Evolutionary conservation across 1,140 invertebrate species (phyloP).

Genomic region (Archivesica marissinica): DNA sequence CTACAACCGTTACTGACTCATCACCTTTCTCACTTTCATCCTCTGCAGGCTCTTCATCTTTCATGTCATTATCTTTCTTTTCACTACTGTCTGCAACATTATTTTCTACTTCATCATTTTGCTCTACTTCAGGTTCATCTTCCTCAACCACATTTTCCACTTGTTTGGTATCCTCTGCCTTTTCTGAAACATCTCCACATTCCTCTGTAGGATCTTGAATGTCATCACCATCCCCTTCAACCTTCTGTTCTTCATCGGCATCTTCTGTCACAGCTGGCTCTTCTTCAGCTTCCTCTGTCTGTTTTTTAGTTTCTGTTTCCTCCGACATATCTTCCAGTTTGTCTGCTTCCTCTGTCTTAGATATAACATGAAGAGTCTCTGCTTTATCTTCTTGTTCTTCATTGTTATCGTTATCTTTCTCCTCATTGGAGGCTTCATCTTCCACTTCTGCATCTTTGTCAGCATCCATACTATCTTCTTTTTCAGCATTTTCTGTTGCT

Average conservation of each 20-base stretch:
- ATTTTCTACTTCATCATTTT: constrained; percentile 40
- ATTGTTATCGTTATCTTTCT: neutral
- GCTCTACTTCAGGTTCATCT: constrained; percentile 25
- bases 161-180: constrained; percentile 17
- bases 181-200: neutral
- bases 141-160: no score
- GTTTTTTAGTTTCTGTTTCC: neutral
- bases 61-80: constrained; percentile 26
- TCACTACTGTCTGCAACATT: constrained; percentile 53
- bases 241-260: neutral
- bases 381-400: neutral
- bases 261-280: constrained; percentile 25
- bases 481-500: neutral
- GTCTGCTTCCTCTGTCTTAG: neutral
- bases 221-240: constrained; percentile 38
- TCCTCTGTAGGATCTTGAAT: constrained; percentile 10
- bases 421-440: neutral
- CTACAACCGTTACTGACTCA: constrained; percentile 5
- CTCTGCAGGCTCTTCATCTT: neutral
- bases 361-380: neutral
- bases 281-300: constrained; percentile 11
- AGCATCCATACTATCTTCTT: neutral
- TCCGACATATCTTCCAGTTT: neutral
- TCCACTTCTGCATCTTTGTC: neutral
- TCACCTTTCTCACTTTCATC: constrained; percentile 31